Conservation (phyloP, 2,113 vertebrate genomes). For the Acrocephalus arundinaceus region DNA sequence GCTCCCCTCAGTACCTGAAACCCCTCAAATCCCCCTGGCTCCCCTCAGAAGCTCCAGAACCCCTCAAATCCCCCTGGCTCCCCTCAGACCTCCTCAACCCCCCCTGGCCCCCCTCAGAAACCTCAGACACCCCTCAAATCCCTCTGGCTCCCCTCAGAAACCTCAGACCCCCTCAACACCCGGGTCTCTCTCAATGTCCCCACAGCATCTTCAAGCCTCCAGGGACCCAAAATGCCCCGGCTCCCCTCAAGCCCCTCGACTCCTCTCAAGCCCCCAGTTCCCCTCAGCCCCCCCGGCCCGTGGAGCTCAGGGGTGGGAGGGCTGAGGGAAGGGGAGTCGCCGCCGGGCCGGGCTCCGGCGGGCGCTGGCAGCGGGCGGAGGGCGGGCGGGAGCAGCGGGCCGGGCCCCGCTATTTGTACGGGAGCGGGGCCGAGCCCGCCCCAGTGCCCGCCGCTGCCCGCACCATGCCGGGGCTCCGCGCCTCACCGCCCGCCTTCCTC, state of each 20-base stretch:
- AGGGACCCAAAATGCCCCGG: no score
- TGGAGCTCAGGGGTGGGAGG: background rate
- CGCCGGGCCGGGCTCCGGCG: background rate
- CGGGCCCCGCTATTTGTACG: conserved; percentile 16
- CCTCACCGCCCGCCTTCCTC: background rate
- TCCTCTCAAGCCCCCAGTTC: background rate
- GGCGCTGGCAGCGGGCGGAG: background rate
- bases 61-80: background rate
- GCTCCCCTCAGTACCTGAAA: no score
- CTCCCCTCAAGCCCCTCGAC: no score
- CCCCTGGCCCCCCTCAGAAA: background rate
- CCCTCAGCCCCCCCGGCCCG: background rate
- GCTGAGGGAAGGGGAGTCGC: background rate
- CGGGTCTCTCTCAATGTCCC: background rate
- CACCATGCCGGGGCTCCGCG: background rate
- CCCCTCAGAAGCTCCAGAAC: no score
- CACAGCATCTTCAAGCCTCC: no score
- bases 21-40: no score
- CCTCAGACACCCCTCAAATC: background rate
- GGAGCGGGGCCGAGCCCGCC: background rate
- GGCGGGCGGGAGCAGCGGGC: background rate
- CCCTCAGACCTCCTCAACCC: background rate
- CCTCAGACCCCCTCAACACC: background rate
- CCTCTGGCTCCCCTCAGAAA: background rate
- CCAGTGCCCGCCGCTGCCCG: background rate